A percentile compares a stretch with the other conserved stretches of the same genome.
Conservation (phyloP, 2,797 vertebrate genomes). For the Sardinella longiceps region DNA sequence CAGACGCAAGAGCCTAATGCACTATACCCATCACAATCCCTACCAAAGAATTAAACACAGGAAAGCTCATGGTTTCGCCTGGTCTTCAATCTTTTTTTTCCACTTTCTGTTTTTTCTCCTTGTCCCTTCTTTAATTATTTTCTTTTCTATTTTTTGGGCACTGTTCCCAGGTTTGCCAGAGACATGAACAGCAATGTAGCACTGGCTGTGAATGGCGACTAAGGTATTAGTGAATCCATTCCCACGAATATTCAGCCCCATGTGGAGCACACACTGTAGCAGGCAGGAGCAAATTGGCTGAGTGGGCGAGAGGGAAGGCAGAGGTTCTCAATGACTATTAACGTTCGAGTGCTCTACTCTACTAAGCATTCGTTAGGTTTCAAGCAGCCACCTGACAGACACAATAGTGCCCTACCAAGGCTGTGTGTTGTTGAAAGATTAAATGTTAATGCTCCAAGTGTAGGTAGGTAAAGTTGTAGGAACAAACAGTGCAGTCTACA, state of each 20-base stretch:
- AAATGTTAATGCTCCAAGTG: not conserved
- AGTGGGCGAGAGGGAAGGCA: not conserved
- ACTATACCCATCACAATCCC: constrained; percentile 13
- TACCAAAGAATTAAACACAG: constrained; percentile 10
- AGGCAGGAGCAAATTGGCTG: constrained; percentile 7
- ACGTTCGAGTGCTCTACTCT: not conserved
- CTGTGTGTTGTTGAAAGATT: not conserved
- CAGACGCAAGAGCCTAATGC: not conserved
- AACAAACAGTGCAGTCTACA: not conserved
- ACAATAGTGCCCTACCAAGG: not conserved
- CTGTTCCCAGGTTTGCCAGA: not conserved
- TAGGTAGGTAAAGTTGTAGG: not conserved
- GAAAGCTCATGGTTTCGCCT: not conserved
- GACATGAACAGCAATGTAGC: no score
- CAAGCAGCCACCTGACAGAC: not conserved
- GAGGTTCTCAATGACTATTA: not conserved
- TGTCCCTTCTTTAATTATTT: no score
- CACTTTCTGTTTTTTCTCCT: not conserved
- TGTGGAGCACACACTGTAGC: not conserved
- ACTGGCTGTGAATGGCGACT: not conserved
- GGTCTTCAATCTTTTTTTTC: not conserved
- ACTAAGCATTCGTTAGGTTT: not conserved
- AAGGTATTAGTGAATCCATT: not conserved
- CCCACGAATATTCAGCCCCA: not conserved
- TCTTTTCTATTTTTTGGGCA: not conserved